Conservation (phyloP, 2,797 vertebrate species). For the Enteromius fasciolatus region DNA sequence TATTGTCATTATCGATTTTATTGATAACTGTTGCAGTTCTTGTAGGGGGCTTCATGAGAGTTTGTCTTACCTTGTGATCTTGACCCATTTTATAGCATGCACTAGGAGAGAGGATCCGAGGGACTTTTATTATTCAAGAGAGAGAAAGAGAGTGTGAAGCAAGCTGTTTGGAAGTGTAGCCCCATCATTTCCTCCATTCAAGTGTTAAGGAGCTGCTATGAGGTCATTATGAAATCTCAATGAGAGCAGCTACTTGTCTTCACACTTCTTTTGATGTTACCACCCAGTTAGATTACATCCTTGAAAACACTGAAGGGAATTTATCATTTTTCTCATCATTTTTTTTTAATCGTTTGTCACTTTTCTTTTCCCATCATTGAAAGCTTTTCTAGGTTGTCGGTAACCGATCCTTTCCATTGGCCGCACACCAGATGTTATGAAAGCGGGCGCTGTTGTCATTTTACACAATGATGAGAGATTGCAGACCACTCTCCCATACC, state of each 20-base stretch:
- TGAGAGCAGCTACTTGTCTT: conserved; percentile 20
- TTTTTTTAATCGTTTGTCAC: too few species aligned
- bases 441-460: conserved; percentile 13
- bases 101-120: conserved; percentile 29
- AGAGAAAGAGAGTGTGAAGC: conserved; percentile 23
- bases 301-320: neutral
- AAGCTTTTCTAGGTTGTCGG: neutral
- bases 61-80: conserved; percentile 28
- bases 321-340: too few species aligned
- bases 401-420: neutral
- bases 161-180: neutral
- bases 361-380: neutral
- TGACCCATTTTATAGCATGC: conserved; percentile 54
- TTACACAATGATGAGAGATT: conserved; percentile 9
- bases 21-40: neutral
- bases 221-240: conserved; percentile 47
- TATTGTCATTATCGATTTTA: neutral
- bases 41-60: neutral
- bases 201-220: conserved; percentile 34
- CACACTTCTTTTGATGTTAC: neutral
- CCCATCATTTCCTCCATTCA: conserved; percentile 37
- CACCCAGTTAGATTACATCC: neutral
- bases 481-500: neutral
- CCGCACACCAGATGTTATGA: neutral
- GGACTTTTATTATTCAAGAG: neutral